phyloP scores from a whole-genome alignment of 1,140 invertebrate genomes.

The Leptinotarsa texana region DNA sequence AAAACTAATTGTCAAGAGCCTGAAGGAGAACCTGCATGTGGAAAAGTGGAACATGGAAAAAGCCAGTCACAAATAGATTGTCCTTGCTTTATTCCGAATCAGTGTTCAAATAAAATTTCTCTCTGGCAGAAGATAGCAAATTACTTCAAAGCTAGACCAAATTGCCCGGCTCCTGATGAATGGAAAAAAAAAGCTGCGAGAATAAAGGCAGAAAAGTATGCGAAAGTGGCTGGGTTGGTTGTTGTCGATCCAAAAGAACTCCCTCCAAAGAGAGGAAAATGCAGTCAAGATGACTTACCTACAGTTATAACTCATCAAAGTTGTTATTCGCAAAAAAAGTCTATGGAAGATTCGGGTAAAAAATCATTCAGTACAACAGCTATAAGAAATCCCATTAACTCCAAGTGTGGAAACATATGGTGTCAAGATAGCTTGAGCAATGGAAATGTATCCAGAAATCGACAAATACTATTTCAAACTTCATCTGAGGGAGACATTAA shows the following conservation, averaged over 20 bases:
- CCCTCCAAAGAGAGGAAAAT: constrained; percentile 18
- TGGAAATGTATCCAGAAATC: too few relatives aligned
- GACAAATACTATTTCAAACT: too few relatives aligned
- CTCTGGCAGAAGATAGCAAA: constrained; percentile 43
- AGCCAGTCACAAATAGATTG: not conserved
- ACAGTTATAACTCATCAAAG: constrained; percentile 8
- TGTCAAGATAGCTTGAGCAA: too few relatives aligned
- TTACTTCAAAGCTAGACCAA: constrained; percentile 48
- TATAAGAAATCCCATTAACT: too few relatives aligned
- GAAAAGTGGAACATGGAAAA: not conserved
- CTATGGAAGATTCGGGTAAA: too few relatives aligned
- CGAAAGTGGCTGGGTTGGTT: constrained; percentile 41
- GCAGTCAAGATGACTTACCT: constrained; percentile 22
- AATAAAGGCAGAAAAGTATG: constrained; percentile 43
- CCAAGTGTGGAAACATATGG: not conserved
- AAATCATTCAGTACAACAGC: too few relatives aligned
- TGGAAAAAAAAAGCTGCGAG: constrained; percentile 41
- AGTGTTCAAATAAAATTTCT: not conserved
- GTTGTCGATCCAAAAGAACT: constrained; percentile 40
- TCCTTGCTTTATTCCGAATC: not conserved
- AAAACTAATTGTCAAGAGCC: not conserved
- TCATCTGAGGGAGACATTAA: too few relatives aligned
- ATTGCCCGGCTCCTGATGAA: constrained; percentile 46
- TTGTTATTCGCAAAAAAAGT: not conserved
- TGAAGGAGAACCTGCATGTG: not conserved